These are phyloP conservation scores for Chironomus tentans DNA, from an alignment of 2,888 invertebrate species.

Conservation along the genomic window DNA sequence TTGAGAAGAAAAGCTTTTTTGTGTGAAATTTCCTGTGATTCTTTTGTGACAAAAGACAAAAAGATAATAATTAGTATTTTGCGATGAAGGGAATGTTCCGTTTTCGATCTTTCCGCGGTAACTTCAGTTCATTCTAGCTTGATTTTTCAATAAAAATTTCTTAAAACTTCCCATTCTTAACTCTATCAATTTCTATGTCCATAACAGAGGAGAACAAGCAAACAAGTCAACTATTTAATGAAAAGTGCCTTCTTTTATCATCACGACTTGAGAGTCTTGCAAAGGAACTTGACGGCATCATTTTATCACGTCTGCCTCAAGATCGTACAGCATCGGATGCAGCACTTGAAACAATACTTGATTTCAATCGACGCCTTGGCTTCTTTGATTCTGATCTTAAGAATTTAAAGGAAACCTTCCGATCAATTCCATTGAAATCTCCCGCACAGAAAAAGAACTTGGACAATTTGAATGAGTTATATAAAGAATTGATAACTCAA, in stretches of 20 bases:
- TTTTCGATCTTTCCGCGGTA: constrained; percentile 26
- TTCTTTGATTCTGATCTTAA: constrained; percentile 41
- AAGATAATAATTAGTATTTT: not conserved
- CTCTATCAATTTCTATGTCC: not conserved
- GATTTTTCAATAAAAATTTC: not conserved
- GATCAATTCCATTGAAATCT: constrained; percentile 74
- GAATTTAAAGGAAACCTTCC: constrained; percentile 44
- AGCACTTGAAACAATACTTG: constrained; percentile 40
- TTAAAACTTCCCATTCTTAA: no score
- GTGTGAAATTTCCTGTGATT: not conserved
- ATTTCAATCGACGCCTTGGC: constrained; percentile 40
- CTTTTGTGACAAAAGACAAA: not conserved
- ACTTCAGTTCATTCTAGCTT: no score
- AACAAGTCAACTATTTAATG: constrained; percentile 76
- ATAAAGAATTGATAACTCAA: constrained; percentile 68
- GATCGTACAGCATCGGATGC: constrained; percentile 81
- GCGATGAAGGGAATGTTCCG: constrained; percentile 25
- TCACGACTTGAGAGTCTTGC: constrained; percentile 79
- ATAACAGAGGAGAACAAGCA: constrained; percentile 76
- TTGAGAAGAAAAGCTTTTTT: not conserved
- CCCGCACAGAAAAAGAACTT: constrained; percentile 85
- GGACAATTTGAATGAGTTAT: constrained; percentile 80
- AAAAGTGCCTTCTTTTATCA: constrained; percentile 68
- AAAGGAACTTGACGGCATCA: constrained; percentile 69
- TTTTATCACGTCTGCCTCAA: constrained; percentile 75